phyloP scores from a whole-genome alignment of 1,140 invertebrate genomes.

The Ceratina calcarata region DNA sequence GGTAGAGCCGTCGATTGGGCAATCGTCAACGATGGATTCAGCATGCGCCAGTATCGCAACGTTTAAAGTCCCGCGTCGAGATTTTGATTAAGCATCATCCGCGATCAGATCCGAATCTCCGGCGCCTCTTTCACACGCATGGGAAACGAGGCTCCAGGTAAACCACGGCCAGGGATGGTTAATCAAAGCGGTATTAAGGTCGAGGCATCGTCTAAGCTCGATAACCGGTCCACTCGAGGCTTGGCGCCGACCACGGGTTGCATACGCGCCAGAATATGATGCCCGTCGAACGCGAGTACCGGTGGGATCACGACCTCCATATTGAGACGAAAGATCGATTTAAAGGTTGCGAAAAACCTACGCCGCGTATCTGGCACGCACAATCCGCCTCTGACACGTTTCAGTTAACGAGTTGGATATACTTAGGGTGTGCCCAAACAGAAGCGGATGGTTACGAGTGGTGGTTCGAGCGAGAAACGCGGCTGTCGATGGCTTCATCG shows the following conservation, averaged over 20 bases:
- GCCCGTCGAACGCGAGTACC: conserved; percentile 5
- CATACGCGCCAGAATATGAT: conserved; percentile 15
- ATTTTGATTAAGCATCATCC: not conserved
- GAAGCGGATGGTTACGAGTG: not conserved
- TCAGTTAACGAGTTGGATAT: not conserved
- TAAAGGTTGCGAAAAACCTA: conserved; percentile 27
- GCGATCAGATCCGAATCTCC: not conserved
- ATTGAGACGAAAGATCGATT: conserved; percentile 46
- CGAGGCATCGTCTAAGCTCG: conserved; percentile 35
- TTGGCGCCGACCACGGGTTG: conserved; percentile 33
- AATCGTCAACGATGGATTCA: conserved; percentile 24
- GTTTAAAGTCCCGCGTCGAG: not conserved
- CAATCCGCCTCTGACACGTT: conserved; percentile 14
- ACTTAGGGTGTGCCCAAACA: conserved; percentile 2
- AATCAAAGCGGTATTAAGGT: conserved; percentile 47
- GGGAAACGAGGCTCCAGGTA: conserved; percentile 35
- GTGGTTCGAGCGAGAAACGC: too few species aligned
- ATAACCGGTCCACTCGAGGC: conserved; percentile 33
- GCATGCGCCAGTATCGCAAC: not conserved
- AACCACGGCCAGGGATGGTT: conserved; percentile 17
- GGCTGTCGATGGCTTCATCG: not conserved
- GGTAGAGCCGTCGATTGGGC: conserved; percentile 13
- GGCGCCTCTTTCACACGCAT: conserved; percentile 28
- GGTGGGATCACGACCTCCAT: conserved; percentile 32
- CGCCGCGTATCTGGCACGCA: conserved; percentile 15